Conservation (phyloP, 2,888 invertebrate species). For the Laothoe populi region DNA sequence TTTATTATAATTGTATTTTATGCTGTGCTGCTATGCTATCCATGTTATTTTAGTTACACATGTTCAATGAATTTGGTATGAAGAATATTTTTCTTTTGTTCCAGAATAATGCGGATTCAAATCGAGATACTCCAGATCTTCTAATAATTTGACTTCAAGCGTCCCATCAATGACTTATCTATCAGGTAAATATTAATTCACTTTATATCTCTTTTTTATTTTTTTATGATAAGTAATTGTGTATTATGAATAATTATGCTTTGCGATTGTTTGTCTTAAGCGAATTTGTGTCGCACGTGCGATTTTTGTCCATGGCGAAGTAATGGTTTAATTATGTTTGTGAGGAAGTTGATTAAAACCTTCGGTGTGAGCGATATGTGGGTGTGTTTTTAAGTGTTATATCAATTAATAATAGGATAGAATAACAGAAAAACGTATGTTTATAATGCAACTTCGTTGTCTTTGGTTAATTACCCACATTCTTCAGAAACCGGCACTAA, state of each 20-base stretch:
- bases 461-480: too few species aligned
- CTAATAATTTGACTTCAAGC: background rate
- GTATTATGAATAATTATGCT: background rate
- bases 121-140: too few species aligned
- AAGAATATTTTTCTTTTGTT: slow-evolving; percentile 57
- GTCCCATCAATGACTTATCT: background rate
- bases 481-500: background rate
- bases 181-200: slow-evolving; percentile 8
- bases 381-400: too few species aligned
- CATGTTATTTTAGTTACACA: background rate
- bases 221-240: background rate
- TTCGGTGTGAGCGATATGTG: background rate
- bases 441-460: too few species aligned
- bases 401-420: too few species aligned
- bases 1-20: background rate
- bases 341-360: slow-evolving; percentile 11
- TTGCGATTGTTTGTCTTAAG: background rate
- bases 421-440: too few species aligned
- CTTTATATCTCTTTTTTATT: background rate
- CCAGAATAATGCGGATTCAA: slow-evolving; percentile 40
- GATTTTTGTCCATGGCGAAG: slow-evolving; percentile 16
- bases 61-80: slow-evolving; percentile 29
- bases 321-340: background rate
- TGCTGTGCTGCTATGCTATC: slow-evolving; percentile 14
- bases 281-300: slow-evolving; percentile 2